Conservation (phyloP, 1,140 invertebrate species). For the Pararge aegeria region DNA sequence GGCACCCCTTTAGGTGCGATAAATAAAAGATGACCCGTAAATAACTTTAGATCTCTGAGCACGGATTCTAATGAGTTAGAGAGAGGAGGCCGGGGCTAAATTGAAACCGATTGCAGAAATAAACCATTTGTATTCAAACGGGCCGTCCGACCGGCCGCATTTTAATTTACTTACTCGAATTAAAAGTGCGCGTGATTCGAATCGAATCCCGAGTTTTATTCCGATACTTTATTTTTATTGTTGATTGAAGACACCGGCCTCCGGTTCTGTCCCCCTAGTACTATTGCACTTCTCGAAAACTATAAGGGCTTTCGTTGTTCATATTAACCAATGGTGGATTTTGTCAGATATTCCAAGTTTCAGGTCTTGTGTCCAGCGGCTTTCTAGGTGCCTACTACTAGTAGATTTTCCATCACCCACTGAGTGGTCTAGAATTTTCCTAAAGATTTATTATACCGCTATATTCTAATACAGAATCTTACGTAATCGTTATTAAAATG, state of each 20-base stretch:
- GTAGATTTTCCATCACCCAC: too few species aligned
- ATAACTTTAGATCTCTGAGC: slow-evolving; percentile 48
- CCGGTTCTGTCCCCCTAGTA: slow-evolving; percentile 11
- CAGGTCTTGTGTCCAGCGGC: too few species aligned
- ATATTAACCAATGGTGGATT: too few species aligned
- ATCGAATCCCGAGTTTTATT: slow-evolving; percentile 52
- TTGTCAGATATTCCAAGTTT: too few species aligned
- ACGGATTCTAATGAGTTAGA: slow-evolving; percentile 55
- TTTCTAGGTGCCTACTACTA: too few species aligned
- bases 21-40: slow-evolving; percentile 58
- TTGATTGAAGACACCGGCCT: slow-evolving; percentile 58
- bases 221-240: slow-evolving; percentile 70
- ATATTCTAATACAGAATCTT: too few species aligned
- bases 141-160: slow-evolving; percentile 55
- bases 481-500: too few species aligned
- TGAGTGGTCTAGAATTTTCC: too few species aligned
- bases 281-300: neutral
- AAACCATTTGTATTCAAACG: slow-evolving; percentile 77
- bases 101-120: slow-evolving; percentile 61
- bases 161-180: slow-evolving; percentile 79
- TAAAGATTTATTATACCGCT: too few species aligned
- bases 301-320: neutral
- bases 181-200: slow-evolving; percentile 76
- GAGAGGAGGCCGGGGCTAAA: slow-evolving; percentile 41
- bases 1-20: slow-evolving; percentile 36